Percentiles rank a stretch among this genome's conserved stretches.
Conservation (phyloP, 2,797 vertebrate species). For the Diplodus sargus region DNA sequence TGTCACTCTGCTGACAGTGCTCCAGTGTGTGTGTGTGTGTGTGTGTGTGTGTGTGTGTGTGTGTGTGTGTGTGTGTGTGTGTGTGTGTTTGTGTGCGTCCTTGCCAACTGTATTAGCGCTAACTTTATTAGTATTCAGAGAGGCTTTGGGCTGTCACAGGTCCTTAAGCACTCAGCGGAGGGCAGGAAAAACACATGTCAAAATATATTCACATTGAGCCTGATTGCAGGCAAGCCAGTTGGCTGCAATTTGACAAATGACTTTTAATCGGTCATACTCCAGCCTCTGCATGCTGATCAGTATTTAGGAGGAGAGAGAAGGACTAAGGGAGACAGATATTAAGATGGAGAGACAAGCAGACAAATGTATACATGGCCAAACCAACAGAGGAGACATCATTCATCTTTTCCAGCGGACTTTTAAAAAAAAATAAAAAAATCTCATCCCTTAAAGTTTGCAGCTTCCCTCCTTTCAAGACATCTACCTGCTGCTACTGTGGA, state of each 20-base stretch:
- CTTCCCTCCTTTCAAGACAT: slow-evolving; percentile 21
- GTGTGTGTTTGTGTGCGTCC: slow-evolving; percentile 4
- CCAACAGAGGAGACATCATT: slow-evolving; percentile 48
- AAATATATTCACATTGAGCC: slow-evolving; percentile 83
- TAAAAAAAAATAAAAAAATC: not conserved
- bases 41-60: slow-evolving; percentile 26
- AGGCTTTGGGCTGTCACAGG: slow-evolving; percentile 80
- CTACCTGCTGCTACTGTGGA: slow-evolving; percentile 24
- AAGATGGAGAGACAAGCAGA: slow-evolving; percentile 60
- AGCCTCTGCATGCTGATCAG: slow-evolving; percentile 79
- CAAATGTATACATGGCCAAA: slow-evolving; percentile 48
- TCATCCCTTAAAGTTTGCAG: slow-evolving; percentile 23
- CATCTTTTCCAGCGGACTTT: slow-evolving; percentile 27
- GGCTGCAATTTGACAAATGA: slow-evolving; percentile 86
- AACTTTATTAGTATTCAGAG: slow-evolving; percentile 84
- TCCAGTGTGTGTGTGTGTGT: slow-evolving; percentile 44
- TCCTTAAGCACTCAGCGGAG: slow-evolving; percentile 78
- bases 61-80: slow-evolving; percentile 9
- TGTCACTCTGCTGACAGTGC: slow-evolving; percentile 72
- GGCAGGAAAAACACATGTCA: slow-evolving; percentile 86
- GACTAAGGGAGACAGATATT: slow-evolving; percentile 50
- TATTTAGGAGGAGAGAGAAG: slow-evolving; percentile 33
- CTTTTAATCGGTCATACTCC: slow-evolving; percentile 84
- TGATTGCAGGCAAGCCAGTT: slow-evolving; percentile 78
- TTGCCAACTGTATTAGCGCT: slow-evolving; percentile 67